Percentiles rank a stretch among this genome's conserved stretches.
Evolutionary conservation across 2,797 vertebrate species (phyloP).

Genomic region (Clamator glandarius): DNA sequence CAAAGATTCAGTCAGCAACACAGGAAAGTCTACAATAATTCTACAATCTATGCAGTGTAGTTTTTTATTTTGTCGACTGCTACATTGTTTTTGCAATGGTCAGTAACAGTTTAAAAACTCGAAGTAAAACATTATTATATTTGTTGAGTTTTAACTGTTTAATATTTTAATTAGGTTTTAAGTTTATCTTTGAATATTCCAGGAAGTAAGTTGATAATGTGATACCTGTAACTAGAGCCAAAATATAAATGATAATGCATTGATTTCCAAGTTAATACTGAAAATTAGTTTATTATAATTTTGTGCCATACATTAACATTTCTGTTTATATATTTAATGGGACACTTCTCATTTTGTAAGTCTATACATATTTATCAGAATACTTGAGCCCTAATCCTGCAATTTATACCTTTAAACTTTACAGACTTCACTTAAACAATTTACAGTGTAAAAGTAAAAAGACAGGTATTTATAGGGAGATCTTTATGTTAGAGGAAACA

Average conservation of each 20-base stretch:
- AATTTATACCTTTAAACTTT: neutral
- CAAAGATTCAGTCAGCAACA: neutral
- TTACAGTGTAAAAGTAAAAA: neutral
- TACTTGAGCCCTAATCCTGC: neutral
- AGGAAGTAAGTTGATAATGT: neutral
- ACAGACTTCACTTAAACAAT: neutral
- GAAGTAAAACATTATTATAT: neutral
- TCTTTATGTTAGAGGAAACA: neutral
- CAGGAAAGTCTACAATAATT: neutral
- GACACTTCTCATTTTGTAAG: neutral
- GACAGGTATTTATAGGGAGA: neutral
- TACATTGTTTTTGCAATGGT: neutral
- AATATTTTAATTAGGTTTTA: too few relatives aligned
- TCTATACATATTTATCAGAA: neutral
- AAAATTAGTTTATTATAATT: conserved; percentile 1
- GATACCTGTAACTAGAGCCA: conserved; percentile 21
- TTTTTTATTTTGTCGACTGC: neutral
- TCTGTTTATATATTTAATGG: neutral
- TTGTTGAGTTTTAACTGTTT: neutral
- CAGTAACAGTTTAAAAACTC: neutral
- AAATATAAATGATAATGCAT: neutral
- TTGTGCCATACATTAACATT: neutral
- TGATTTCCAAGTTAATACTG: neutral
- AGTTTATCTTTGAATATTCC: neutral
- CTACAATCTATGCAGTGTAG: neutral